Evolutionary conservation across 2,888 invertebrate species (phyloP), one percentile per base, ranked within the genome.

Genomic region (Dyspetes luteomarginatus): DNA sequence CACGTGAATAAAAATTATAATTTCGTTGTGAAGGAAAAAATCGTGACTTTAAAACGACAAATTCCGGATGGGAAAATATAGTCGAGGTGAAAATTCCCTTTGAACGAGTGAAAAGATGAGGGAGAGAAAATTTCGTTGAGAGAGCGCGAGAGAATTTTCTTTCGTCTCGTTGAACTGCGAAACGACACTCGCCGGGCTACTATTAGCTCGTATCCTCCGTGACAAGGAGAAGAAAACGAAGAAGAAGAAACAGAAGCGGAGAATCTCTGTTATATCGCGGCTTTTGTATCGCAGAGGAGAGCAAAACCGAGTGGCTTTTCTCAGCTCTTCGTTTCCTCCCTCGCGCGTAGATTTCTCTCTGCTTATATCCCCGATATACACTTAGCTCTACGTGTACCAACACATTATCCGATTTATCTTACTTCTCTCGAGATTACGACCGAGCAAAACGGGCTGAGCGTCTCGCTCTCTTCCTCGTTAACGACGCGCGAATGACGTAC

Each of bases 401-500:
- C n/a, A 62, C 45, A 82, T 74, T 81, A 82, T 76, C 78, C 67
- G 64, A 76, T 84, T 82, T 81, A 84, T 84, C 77, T 83, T 83
- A 74, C 75, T 76, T 78, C 71, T 74, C 62, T 24, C 9, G 22
- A 26, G 65, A 30, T 15, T 3, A 45, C 45, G 56, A 65, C 55
- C 65, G 30, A 78, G 72, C 74, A 64, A 72, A 80, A 52, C 65
- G 62, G n/a, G 4, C 67, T 43, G 24, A 56, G 56, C 77, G 73
- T 81, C 64, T 82, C 78, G 79, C 78, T 79, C 74, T 81, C 77
- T 82, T 81, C 83, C 82, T 74, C 84, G 83, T 83, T 83, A 84
- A 84, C 84, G 84, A 84, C 82, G 84, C 84, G 83, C 82, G 78
- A 84, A 84, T 84, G 84, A 84, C 84, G 78, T 83, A 84, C 79